These are phyloP conservation scores for Barnardius zonarius DNA, from an alignment of 2,113 vertebrate species.

Conservation along the genomic window DNA sequence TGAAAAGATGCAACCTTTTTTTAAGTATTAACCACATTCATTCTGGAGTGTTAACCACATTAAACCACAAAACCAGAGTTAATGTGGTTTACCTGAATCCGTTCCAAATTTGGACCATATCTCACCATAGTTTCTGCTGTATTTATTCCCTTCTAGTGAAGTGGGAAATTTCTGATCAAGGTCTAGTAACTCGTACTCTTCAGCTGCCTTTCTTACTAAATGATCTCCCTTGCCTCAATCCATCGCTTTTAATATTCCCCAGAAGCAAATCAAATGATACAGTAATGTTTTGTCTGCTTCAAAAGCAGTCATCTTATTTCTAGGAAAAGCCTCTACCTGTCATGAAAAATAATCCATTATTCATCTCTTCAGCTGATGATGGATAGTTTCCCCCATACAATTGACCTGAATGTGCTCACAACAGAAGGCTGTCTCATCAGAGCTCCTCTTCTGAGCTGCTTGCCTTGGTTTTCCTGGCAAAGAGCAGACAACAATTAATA, in stretches of 20 bases:
- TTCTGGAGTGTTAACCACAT: neutral
- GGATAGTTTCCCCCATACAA: neutral
- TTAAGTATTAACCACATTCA: neutral
- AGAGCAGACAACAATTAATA: neutral
- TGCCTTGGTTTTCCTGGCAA: neutral
- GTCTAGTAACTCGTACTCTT: neutral
- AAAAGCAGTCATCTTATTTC: slow-evolving; percentile 2
- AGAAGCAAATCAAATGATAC: neutral
- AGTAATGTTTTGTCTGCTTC: slow-evolving; percentile 24
- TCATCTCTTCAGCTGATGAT: slow-evolving; percentile 25
- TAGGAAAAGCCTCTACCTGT: slow-evolving; percentile 15
- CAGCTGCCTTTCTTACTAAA: neutral
- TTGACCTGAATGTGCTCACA: neutral
- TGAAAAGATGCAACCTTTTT: neutral
- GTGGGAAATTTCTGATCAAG: neutral
- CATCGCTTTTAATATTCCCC: neutral
- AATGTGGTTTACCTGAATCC: neutral
- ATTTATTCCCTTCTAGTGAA: neutral
- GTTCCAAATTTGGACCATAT: neutral
- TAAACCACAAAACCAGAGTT: neutral
- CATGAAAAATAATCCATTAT: neutral
- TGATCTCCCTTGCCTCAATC: neutral
- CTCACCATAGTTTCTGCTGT: neutral
- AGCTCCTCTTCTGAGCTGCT: neutral
- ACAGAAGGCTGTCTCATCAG: neutral